phyloP scores from a whole-genome alignment of 2,888 invertebrate genomes.

The Agrotis puta region DNA sequence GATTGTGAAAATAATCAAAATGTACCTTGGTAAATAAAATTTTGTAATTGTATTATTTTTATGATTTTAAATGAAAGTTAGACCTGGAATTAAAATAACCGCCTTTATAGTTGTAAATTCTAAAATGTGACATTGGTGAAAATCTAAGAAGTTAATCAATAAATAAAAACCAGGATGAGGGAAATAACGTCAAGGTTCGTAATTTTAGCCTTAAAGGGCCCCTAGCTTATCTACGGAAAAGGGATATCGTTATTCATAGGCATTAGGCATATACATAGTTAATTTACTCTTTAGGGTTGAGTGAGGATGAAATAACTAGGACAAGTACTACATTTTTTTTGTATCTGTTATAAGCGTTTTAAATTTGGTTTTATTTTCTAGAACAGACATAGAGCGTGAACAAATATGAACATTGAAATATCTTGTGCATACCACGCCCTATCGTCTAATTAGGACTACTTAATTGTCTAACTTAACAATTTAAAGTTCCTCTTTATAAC shows the following conservation, averaged over 20 bases:
- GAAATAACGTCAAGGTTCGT: conserved; percentile 23
- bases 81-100: neutral
- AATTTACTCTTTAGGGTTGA: conserved; percentile 26
- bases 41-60: conserved; percentile 18
- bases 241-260: conserved; percentile 31
- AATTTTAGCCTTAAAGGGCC: conserved; percentile 51
- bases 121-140: neutral
- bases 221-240: conserved; percentile 67
- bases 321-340: conserved; percentile 38
- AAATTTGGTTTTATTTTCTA: conserved; percentile 50
- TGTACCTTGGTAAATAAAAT: too few relatives aligned
- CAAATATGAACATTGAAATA: conserved; percentile 31
- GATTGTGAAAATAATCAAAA: conserved; percentile 1
- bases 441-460: conserved; percentile 37
- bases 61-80: neutral
- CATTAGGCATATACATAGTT: conserved; percentile 34
- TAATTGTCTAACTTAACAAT: conserved; percentile 49
- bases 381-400: conserved; percentile 34
- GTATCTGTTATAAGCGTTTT: conserved; percentile 52
- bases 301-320: conserved; percentile 42
- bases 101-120: neutral
- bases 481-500: conserved; percentile 54
- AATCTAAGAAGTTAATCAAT: neutral
- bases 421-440: conserved; percentile 24
- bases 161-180: neutral